A percentile compares a stretch with the other conserved stretches of the same genome.
phyloP scores from a whole-genome alignment of 2,888 invertebrate species.

The Oxycera nigricornis region DNA sequence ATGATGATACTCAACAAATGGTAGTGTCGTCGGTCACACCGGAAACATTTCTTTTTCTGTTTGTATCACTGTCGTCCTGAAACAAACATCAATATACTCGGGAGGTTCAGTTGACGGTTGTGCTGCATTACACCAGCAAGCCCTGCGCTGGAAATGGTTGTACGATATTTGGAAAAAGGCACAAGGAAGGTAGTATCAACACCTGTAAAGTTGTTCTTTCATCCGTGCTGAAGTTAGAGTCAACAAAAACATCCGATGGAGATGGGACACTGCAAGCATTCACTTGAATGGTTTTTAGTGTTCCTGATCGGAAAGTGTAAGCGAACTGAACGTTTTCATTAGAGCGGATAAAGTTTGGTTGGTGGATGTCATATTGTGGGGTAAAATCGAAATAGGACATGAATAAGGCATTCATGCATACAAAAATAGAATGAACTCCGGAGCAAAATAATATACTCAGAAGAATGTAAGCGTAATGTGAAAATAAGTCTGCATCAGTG shows the following conservation, averaged over 20 bases:
- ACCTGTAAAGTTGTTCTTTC: constrained; percentile 15
- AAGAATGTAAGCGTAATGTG: neutral
- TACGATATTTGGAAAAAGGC: neutral
- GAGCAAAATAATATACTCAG: neutral
- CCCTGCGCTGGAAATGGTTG: neutral
- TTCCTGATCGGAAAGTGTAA: constrained; percentile 27
- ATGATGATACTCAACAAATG: neutral
- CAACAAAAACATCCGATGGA: constrained; percentile 6
- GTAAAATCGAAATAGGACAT: neutral
- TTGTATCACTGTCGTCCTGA: neutral
- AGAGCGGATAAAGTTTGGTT: constrained; percentile 8
- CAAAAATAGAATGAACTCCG: neutral
- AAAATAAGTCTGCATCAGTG: neutral
- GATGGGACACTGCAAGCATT: neutral
- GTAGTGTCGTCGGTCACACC: neutral
- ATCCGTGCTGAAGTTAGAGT: constrained; percentile 1
- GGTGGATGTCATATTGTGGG: neutral
- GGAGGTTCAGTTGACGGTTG: neutral
- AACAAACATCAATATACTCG: neutral
- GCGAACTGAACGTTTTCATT: constrained; percentile 21
- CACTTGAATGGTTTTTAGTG: constrained; percentile 26
- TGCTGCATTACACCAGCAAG: neutral
- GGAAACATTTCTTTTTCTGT: neutral
- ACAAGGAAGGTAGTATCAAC: constrained; percentile 4
- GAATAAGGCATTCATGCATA: neutral